Evolutionary conservation across 2,113 vertebrate genomes (phyloP), one percentile per base, ranked within the genome.

Genomic region (Emydocephalus ijimae): DNA sequence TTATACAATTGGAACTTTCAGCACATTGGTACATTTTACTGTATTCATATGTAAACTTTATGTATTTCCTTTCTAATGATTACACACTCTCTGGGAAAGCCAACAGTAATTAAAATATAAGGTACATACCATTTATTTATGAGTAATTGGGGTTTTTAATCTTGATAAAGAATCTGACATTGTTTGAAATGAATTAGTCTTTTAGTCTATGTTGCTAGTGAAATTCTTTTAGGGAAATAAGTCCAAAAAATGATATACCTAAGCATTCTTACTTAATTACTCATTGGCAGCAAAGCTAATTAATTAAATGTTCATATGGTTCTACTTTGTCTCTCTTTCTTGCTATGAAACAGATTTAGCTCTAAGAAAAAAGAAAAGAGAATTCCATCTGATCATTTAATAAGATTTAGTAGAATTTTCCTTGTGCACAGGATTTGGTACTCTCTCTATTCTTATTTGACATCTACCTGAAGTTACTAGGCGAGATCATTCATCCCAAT

Each of bases 321-420:
- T 87, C 85, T 50, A 87, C 11, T 87, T 24, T 23, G 21, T 86
- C 12, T 87, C 23, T 48, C 69, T 74, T 74, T 74, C n/a, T 74
- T 74, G 69, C 14, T 74, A 1, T 7, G n/a, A 74, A 74, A 74
- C n/a, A 74, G 69, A 74, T 18, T 74, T 74, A 74, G n/a, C 15
- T 74, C 34, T 7, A 39, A 39, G n/a, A n/a, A 6, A 8, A 18
- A 74, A 69, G 59, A 74, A 74, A 74, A 74, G 15, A 39, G 15
- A 74, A 74, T 34, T 34, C 69, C 6, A 6, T 74, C 15, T 39
- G 15, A 87, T 23, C 7, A 64, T 52, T 95, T 54, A 93, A 94
- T 92, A 90, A 89, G 94, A 92, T 94, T 86, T 92, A 74, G 20
- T 52, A 81, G 8, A 26, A 69, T 34, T 5, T 91, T 93, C 92